phyloP scores from a whole-genome alignment of 2,113 vertebrate genomes.

The Cinclus mexicanus region DNA sequence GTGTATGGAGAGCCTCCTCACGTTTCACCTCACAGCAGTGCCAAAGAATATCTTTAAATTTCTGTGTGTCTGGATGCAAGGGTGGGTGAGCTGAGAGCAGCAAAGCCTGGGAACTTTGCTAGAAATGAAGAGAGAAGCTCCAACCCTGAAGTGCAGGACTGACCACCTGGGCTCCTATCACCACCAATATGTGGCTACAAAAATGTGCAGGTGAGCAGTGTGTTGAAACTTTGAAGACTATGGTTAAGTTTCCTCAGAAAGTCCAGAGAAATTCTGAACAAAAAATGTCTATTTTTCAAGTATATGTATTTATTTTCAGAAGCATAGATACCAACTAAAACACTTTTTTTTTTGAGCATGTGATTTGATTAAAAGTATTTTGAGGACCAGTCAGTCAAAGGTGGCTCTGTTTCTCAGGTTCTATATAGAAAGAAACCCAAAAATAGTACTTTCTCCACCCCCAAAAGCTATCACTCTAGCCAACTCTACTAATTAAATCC shows the following conservation, averaged over 20 bases:
- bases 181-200: background rate
- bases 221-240: background rate
- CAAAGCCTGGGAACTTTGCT: background rate
- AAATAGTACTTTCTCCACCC: background rate
- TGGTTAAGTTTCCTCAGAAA: background rate
- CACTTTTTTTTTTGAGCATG: background rate
- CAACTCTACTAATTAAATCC: background rate
- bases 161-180: background rate
- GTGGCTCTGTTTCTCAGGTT: background rate
- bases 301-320: background rate
- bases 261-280: background rate
- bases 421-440: background rate
- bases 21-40: fast-evolving
- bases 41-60: background rate
- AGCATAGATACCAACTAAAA: background rate
- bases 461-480: background rate
- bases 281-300: background rate
- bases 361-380: background rate
- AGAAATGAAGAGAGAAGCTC: background rate
- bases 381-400: background rate
- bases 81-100: background rate
- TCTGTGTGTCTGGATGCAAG: background rate
- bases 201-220: background rate
- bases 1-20: background rate
- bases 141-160: background rate